Base-by-base conservation (phyloP, 2,888 invertebrate genomes). In the Sarcophaga variegata region DNA sequence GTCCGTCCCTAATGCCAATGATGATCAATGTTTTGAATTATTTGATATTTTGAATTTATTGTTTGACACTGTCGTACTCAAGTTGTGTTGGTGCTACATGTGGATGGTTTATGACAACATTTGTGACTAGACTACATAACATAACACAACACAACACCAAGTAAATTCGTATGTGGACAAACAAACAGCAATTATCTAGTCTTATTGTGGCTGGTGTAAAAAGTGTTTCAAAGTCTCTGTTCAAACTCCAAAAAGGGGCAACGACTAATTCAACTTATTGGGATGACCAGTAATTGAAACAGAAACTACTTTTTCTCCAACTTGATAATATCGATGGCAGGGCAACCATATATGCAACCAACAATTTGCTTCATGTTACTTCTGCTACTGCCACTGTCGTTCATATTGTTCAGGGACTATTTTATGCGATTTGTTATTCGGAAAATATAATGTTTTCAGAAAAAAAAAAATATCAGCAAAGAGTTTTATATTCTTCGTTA, bases 11-110 rank as follows among this genome's bases (percentile, higher is more conserved):
- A 66, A 14, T 80, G 75, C 66, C 74, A 74, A 77, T 90, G 88
- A 90, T 92, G 92, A 92, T 92, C 91, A 91, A 92, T 92, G 91
- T 89, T 90, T 91, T 91, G 91, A 92, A 91, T 91, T 91, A 92
- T 91, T 91, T 54, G 54, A 54, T 54, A 54, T 91, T 92, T 91
- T 91, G 91, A 91, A 92, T 92, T 92, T 88, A 88, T 83, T 79
- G 91, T 90, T 91, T 90, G 90, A 90, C 91, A 91, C 91, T 92
- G 90, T 90, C 90, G 89, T 90, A 90, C 71, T 71, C 88, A 89
- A 66, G 72, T 78, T 63, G 89, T 90, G 64, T 80, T 80, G 72
- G 78, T 87, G 81, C 67, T 64, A 91, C 62, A 78, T 78, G 78
- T 91, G 90, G 12, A 54, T 90, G 88, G 89, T 87, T 87, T 84